These are phyloP conservation scores for Yasuhikotakia modesta DNA, from an alignment of 2,797 vertebrate genomes.

Conservation along the genomic window DNA sequence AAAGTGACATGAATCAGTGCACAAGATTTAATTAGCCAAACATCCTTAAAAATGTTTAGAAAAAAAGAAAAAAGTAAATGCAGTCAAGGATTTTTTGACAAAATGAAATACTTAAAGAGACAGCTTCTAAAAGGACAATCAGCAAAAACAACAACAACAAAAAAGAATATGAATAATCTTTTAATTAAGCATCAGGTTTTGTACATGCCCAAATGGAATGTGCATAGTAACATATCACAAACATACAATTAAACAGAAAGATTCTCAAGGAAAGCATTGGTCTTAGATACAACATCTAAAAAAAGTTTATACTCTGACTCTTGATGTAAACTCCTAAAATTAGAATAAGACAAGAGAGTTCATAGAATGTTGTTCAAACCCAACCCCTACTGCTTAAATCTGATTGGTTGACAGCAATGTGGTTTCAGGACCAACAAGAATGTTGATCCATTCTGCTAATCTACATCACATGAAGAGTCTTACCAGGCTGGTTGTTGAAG, in stretches of 20 bases:
- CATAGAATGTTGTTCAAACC: background rate
- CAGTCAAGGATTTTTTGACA: constrained; percentile 19
- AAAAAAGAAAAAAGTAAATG: background rate
- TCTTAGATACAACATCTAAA: no score
- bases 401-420: background rate
- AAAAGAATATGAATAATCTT: constrained; percentile 27
- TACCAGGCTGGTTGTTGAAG: constrained; percentile 95
- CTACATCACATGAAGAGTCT: constrained; percentile 40
- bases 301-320: background rate
- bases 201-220: background rate
- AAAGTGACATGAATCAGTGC: background rate
- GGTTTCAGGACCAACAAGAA: background rate
- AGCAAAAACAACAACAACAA: constrained; percentile 59
- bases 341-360: background rate
- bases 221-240: background rate
- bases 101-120: constrained; percentile 62
- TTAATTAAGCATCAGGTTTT: background rate
- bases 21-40: background rate
- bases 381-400: background rate
- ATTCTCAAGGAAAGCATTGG: no score
- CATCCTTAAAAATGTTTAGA: no score
- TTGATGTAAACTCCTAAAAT: background rate
- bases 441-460: background rate
- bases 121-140: constrained; percentile 68
- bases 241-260: background rate